Base-by-base conservation (phyloP, 2,888 invertebrate genomes). In the Amiota communis region DNA sequence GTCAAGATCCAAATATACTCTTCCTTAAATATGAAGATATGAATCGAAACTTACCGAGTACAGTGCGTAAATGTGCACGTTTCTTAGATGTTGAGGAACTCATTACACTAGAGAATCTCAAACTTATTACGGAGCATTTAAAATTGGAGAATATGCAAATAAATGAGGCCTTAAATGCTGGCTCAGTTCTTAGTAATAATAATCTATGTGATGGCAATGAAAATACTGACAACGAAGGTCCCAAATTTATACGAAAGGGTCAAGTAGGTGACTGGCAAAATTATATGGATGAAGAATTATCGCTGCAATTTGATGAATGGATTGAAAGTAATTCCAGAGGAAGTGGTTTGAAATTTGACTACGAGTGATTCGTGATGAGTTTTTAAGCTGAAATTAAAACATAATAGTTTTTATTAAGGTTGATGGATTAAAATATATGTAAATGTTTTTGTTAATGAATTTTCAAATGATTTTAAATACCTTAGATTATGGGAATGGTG, bases 11-110 rank as follows among this genome's bases (percentile, higher is more conserved):
- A 0, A 95, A 96, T 83, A 90, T 96, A 1, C 90, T 96, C 9
- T 94, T 96, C 87, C 90, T 96, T 65, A 94, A 93, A 80, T 96
- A 95, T 85, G 96, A 96, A 90, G 95, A 96, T 74, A 93, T 96
- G 93, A 94, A 94, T 82, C 91, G 90, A 71, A 94, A 97, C 87
- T 91, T 96, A 20, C 91, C 92, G 0, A 91, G 91, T 0, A 92
- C 93, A 0, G 92, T 97, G 10, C 89, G 91, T 47, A 92, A 92
- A 85, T 94, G 97, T 23, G 95, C 96, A 0, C 75, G 84, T 9
- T 89, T 90, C 70, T 75, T 89, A 4, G 78, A 87, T 47, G 77
- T 97, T 17, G 92, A 92, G 8, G 94, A 94, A 85, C 87, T 89
- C 11, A 88, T 95, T 15, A 92, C 92, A 0, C 93, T 94, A 0